Evolutionary conservation across 2,113 vertebrate genomes (phyloP), one percentile per base, ranked within the genome.

Genomic region (Desmodus rotundus): DNA sequence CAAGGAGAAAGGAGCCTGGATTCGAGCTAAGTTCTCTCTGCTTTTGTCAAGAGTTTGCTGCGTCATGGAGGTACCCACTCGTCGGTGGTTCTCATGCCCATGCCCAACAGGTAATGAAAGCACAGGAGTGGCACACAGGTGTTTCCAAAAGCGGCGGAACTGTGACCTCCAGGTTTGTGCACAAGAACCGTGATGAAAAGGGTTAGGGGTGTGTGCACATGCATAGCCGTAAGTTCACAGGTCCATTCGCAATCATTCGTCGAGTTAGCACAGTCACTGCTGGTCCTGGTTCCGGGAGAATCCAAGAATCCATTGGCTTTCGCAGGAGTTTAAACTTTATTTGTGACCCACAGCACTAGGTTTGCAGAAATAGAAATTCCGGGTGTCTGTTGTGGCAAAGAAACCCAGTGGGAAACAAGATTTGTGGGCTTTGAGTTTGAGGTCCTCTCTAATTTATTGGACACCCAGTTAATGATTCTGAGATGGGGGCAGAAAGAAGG

Each of bases 51-150:
- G 11, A 52, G 65, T 73, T 74, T 93, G 36, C 47, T 86, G 61
- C 85, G n/a, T 63, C 68, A 16, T 14, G 7, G 26, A 22, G 63
- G 86, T 50, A 3, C 12, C 5, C 67, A 41, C 31, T 41, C 83
- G n/a, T n/a, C 38, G 26, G 36, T 11, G 43, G 87, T 76, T 80
- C 58, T 24, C 31, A n/a, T 65, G 26, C 15, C 1, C n/a, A 78
- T 47, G 6, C 54, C 56, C 54, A 80, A 52, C 45, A 43, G 17
- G 67, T 67, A n/a, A 84, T 82, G 78, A 82, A 93, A 67, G 63
- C 4, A 77, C 3, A 87, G 47, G 22, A 58, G 17, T 56, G 2
- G 26, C 67, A 73, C 78, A 47, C 36, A 33, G 3, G 2, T 33
- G 36, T 76, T 17, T 89, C 61, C 28, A 36, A 87, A 84, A 92